A percentile compares a stretch with the other conserved stretches of the same genome.
Conservation (phyloP, 35 echinoderm and acorn worm genomes). For the Ophioderma brevispina region DNA sequence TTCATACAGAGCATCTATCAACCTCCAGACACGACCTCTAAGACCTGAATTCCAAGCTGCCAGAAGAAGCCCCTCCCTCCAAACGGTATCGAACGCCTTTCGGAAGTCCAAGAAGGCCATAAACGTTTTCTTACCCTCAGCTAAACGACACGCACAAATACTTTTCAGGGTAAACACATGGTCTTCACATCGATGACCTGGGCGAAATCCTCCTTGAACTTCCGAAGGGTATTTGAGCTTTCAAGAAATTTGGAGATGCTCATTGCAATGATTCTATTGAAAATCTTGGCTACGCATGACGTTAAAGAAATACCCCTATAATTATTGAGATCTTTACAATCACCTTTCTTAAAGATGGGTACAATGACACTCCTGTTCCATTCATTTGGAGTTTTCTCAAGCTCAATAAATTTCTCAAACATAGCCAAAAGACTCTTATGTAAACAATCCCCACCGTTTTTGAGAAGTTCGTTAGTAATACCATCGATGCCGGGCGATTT, state of each 20-base stretch:
- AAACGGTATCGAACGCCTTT: neutral
- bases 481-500: neutral
- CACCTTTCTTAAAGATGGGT: neutral
- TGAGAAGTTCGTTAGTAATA: neutral
- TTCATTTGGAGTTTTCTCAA: neutral
- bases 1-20: neutral
- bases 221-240: neutral
- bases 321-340: slow-evolving; percentile 6
- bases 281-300: neutral
- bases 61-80: neutral
- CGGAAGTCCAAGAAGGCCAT: neutral
- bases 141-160: neutral
- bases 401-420: neutral
- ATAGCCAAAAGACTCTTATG: neutral
- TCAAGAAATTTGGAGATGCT: neutral
- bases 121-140: slow-evolving; percentile 2
- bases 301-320: neutral
- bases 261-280: neutral
- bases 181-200: neutral
- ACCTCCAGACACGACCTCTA: neutral
- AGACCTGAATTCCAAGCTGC: neutral
- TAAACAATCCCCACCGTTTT: neutral
- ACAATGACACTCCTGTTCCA: neutral
- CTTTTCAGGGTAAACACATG: neutral
- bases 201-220: neutral